Percentiles rank a stretch among this genome's conserved stretches.
Conservation (phyloP, 2,113 vertebrate genomes). For the Caretta caretta region DNA sequence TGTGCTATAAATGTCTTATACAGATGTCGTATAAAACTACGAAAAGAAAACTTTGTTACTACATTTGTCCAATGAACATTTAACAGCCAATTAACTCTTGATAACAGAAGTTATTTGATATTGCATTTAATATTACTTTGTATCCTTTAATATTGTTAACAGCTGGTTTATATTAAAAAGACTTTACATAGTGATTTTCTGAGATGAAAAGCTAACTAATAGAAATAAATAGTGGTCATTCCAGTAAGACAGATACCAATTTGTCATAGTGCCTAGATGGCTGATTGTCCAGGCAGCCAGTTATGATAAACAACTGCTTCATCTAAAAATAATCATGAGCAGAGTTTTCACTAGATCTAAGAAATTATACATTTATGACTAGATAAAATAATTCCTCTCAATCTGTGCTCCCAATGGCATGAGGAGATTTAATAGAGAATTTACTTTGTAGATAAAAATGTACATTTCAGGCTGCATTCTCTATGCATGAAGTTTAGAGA, state of each 20-base stretch:
- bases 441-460: not conserved
- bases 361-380: not conserved
- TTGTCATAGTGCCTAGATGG: not conserved
- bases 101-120: constrained; percentile 36
- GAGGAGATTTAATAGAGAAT: not conserved
- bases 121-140: constrained; percentile 1
- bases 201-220: constrained; percentile 44
- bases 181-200: constrained; percentile 9
- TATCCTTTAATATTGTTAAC: not conserved
- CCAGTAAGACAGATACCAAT: not conserved
- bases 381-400: not conserved
- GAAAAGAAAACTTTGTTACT: not conserved
- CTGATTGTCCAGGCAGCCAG: not conserved
- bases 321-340: not conserved
- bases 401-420: not conserved
- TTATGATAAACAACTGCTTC: not conserved
- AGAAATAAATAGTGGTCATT: not conserved
- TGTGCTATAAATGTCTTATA: constrained; percentile 15
- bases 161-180: constrained; percentile 27
- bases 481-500: not conserved
- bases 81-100: constrained; percentile 18
- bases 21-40: not conserved
- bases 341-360: not conserved
- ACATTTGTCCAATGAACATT: constrained; percentile 20
- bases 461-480: accelerated